These are phyloP conservation scores for Cheilosia urbana DNA, from an alignment of 2,888 invertebrate genomes.

Conservation along the genomic window DNA sequence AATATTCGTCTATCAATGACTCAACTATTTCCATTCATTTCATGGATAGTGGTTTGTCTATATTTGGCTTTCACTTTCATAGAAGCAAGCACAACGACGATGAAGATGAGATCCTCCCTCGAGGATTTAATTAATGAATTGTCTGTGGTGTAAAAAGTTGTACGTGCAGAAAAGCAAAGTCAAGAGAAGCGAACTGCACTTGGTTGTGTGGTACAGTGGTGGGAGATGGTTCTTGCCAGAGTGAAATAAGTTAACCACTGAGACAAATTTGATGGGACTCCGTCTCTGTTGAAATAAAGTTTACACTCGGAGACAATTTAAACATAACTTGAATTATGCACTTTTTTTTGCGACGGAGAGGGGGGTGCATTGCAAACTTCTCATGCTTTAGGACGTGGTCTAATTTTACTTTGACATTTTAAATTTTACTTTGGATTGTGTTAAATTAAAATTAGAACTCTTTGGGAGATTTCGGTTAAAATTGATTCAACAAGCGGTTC, in stretches of 20 bases:
- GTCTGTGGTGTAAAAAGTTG: slow-evolving; percentile 65
- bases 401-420: slow-evolving; percentile 69
- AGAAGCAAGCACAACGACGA: slow-evolving; percentile 1
- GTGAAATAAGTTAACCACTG: slow-evolving; percentile 45
- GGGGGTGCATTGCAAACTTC: slow-evolving; percentile 3
- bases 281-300: slow-evolving; percentile 31
- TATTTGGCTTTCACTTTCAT: slow-evolving; percentile 44
- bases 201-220: slow-evolving; percentile 2
- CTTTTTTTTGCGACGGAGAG: not conserved
- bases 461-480: slow-evolving; percentile 2
- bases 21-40: slow-evolving; percentile 50
- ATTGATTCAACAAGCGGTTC: not conserved
- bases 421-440: slow-evolving; percentile 64
- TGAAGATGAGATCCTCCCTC: slow-evolving; percentile 31
- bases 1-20: slow-evolving; percentile 31
- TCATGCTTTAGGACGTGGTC: slow-evolving; percentile 14
- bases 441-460: slow-evolving; percentile 46
- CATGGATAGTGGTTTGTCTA: slow-evolving; percentile 24
- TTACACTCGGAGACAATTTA: slow-evolving; percentile 57
- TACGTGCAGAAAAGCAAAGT: slow-evolving; percentile 47
- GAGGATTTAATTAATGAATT: slow-evolving; percentile 74
- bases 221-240: slow-evolving; percentile 12
- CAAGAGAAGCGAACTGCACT: slow-evolving; percentile 15
- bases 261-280: slow-evolving; percentile 30
- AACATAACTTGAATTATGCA: slow-evolving; percentile 56